Base-by-base conservation (phyloP, 2,113 vertebrate genomes). In the Catharus fuscescens region DNA sequence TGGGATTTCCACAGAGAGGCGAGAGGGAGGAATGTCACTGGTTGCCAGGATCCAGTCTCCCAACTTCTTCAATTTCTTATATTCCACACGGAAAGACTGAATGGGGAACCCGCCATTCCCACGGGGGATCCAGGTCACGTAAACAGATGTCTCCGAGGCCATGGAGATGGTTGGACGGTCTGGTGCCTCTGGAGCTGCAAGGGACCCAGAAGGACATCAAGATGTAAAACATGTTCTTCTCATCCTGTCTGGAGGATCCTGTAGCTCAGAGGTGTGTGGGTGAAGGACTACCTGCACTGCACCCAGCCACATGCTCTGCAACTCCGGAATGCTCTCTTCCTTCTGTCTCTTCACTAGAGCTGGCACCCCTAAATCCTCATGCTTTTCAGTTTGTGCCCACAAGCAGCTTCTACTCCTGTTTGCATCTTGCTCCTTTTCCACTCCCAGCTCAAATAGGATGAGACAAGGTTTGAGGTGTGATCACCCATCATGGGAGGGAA, bases 121-220 rank as follows among this genome's bases (percentile, higher is more conserved):
- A 3, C 99, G 98, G 40, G 99, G 99, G 93, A 99, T 99, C 99
- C 99, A 99, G 20, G 99, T 99, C 94, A 99, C 99, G 0, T 99
- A 99, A 8, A 99, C 99, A 0, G 99, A 99, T 0, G 99, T 99
- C 95, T 99, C 99, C 1, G 99, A 98, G 7, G 99, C 99, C 93
- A 98, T 99, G 92, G 99, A 99, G 96, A 99, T 99, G 3, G 99
- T 99, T 88, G 99, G 99, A 66, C 99, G 99, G 97, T 99, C 99
- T 0, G 99, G 99, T 66, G 99, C 99, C 97, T 99, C 99, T 7
- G 99, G 99, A 95, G 99, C 99, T 99, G 97, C 36, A 40, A 91
- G 57, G 45, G 76, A 57, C 21, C 86, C 20, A 53, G 61, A n/a
- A 65, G 44, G 34, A 72, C 56, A 40, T 59, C 56, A 77, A n/a